phyloP scores from a whole-genome alignment of 2,113 vertebrate species.

The Ameiurus melas region DNA sequence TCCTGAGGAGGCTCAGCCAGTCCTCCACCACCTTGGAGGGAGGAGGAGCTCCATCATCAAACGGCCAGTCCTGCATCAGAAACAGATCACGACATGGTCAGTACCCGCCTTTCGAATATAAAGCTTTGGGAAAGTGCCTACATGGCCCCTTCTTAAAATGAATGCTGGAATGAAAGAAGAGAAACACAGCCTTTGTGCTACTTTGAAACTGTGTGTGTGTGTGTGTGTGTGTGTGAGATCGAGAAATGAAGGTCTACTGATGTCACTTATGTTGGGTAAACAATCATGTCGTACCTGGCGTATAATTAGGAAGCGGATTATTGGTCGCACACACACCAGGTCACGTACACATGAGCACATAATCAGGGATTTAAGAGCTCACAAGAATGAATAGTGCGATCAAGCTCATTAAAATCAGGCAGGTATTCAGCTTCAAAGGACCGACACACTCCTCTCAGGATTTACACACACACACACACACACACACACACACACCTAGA shows the following conservation, averaged over 20 bases:
- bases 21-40: conserved; percentile 95
- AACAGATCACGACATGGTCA: background rate
- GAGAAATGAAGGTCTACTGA: conserved; percentile 11
- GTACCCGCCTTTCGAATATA: background rate
- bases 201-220: background rate
- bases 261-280: conserved; percentile 39
- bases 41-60: conserved; percentile 92
- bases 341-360: background rate
- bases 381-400: background rate
- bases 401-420: conserved; percentile 33
- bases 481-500: conserved; percentile 9
- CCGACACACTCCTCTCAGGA: background rate
- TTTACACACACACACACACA: conserved; percentile 24
- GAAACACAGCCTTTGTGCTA: conserved; percentile 15
- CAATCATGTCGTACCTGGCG: conserved; percentile 34
- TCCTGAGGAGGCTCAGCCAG: conserved; percentile 90
- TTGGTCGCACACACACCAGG: background rate
- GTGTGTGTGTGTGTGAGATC: background rate
- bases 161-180: background rate
- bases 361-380: background rate
- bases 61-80: conserved; percentile 88
- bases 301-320: conserved; percentile 28
- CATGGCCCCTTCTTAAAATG: background rate
- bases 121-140: background rate
- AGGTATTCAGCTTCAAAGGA: conserved; percentile 1